A percentile compares a stretch with the other conserved stretches of the same genome.
Evolutionary conservation across 1,140 invertebrate species (phyloP).

Genomic region (Hyles vespertilio): DNA sequence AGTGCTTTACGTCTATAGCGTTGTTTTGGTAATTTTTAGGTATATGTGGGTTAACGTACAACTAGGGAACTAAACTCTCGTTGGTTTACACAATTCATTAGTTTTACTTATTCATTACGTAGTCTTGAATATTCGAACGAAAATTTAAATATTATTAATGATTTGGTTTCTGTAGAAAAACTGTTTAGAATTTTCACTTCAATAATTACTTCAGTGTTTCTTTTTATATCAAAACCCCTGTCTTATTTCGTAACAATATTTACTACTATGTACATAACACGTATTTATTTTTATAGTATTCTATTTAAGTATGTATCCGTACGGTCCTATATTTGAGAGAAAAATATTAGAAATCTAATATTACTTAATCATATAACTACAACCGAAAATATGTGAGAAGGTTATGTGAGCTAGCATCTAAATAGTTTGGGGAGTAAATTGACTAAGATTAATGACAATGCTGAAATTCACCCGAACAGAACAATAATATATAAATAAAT

Average conservation of each 20-base stretch:
- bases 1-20: too few species aligned
- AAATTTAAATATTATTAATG: too few species aligned
- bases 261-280: conserved; percentile 62
- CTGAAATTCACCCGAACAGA: conserved; percentile 12
- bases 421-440: conserved; percentile 61
- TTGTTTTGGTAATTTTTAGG: too few species aligned
- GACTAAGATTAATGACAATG: conserved; percentile 59
- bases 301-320: not conserved
- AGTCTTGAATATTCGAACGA: too few species aligned
- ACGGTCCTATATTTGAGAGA: conserved; percentile 6
- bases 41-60: too few species aligned
- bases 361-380: conserved; percentile 20
- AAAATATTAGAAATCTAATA: conserved; percentile 18
- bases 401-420: conserved; percentile 37
- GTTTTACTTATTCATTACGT: too few species aligned
- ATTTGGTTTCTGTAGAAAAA: too few species aligned
- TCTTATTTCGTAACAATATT: conserved; percentile 36
- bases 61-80: too few species aligned
- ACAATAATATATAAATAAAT: not conserved
- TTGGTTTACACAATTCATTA: too few species aligned
- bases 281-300: conserved; percentile 26
- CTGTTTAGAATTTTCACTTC: too few species aligned
- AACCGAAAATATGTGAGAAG: conserved; percentile 16
- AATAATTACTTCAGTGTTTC: too few species aligned
- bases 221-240: not conserved